Evolutionary conservation across 2,888 invertebrate genomes (phyloP).

Genomic region (Zygothrica quintamaculata): DNA sequence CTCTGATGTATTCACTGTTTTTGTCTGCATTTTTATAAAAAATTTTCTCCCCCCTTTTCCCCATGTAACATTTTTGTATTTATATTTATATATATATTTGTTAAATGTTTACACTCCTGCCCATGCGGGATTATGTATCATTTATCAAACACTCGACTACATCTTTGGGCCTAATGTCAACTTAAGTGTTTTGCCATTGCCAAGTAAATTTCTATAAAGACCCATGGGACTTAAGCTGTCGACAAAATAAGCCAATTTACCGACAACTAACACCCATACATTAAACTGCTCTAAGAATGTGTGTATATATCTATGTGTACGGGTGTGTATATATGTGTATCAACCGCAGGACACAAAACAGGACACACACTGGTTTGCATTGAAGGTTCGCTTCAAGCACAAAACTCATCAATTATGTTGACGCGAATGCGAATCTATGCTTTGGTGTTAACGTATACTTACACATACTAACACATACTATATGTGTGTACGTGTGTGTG

Average conservation of each 20-base stretch:
- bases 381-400: conserved; percentile 54
- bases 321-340: conserved; percentile 22
- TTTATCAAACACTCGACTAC: conserved; percentile 40
- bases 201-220: conserved; percentile 78
- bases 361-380: conserved; percentile 44
- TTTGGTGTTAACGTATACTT: conserved; percentile 3
- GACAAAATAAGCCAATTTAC: conserved; percentile 79
- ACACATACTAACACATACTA: no score
- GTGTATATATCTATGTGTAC: conserved; percentile 12
- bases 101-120: conserved; percentile 1
- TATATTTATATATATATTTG: background rate
- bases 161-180: conserved; percentile 49
- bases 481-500: conserved; percentile 3
- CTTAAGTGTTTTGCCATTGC: conserved; percentile 74
- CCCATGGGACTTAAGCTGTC: conserved; percentile 73
- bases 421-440: conserved; percentile 52
- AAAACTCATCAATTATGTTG: conserved; percentile 77
- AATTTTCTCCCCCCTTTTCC: no score
- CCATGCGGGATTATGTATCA: conserved; percentile 12
- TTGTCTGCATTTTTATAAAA: background rate
- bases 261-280: conserved; percentile 31
- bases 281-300: conserved; percentile 14
- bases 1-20: conserved; percentile 7
- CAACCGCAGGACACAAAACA: conserved; percentile 62
- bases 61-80: background rate